These are phyloP conservation scores for Andrena marginata DNA, from an alignment of 2,888 invertebrate genomes.

Conservation along the genomic window DNA sequence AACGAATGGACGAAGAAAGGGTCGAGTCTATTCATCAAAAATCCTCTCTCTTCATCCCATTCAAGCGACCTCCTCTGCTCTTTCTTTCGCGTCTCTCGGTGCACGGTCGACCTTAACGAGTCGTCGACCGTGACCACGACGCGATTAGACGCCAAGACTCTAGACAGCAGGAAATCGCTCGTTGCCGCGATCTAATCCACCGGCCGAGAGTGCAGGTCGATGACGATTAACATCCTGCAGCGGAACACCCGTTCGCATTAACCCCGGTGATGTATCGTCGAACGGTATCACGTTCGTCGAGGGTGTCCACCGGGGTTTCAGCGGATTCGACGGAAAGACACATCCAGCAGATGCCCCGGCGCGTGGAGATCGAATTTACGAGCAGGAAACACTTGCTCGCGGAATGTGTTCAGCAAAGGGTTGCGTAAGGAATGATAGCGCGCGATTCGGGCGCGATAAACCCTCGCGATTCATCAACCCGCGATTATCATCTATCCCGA, in stretches of 20 bases:
- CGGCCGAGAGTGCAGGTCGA: constrained; percentile 38
- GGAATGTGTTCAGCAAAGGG: constrained; percentile 33
- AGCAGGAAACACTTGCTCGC: constrained; percentile 38
- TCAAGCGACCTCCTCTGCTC: constrained; percentile 22
- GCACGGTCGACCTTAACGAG: constrained; percentile 44
- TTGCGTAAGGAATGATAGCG: constrained; percentile 51
- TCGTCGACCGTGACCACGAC: constrained; percentile 55
- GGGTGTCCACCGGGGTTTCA: neutral
- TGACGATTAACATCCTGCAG: constrained; percentile 45
- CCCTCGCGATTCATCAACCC: constrained; percentile 60
- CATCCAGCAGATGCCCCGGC: constrained; percentile 5
- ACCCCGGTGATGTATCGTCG: neutral
- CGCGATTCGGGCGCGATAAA: constrained; percentile 55
- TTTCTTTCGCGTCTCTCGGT: constrained; percentile 34
- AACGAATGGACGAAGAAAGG: constrained; percentile 40
- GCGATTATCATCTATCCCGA: constrained; percentile 61
- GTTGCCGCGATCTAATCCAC: constrained; percentile 62
- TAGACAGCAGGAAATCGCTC: constrained; percentile 61
- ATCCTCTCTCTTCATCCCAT: constrained; percentile 36
- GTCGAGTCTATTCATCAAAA: constrained; percentile 37
- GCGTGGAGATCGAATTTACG: constrained; percentile 49
- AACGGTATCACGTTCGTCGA: constrained; percentile 1
- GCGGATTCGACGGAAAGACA: neutral
- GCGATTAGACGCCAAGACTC: constrained; percentile 59
- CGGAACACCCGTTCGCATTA: constrained; percentile 38